These are phyloP conservation scores for Pseudanteris insignis DNA, from an alignment of 2,888 invertebrate genomes.

Conservation along the genomic window DNA sequence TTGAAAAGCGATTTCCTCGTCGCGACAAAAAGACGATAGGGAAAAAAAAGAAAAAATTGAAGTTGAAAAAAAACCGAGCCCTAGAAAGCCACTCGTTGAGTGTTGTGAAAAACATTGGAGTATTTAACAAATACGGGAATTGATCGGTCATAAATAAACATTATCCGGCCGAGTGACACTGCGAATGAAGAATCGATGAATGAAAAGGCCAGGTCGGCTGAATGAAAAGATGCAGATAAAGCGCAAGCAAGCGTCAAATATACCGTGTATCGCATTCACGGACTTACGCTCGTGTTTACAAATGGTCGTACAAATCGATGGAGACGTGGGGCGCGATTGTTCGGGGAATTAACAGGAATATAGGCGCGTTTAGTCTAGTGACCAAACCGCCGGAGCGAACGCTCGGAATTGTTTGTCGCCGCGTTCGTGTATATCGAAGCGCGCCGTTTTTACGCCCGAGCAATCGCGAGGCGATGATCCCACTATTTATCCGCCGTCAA, in stretches of 20 bases:
- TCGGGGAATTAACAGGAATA: conserved; percentile 42
- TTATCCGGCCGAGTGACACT: conserved; percentile 24
- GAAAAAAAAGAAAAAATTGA: conserved; percentile 13
- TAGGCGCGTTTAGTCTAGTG: conserved; percentile 40
- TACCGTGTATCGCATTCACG: conserved; percentile 40
- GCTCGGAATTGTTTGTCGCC: conserved; percentile 32
- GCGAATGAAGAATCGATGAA: conserved; percentile 32
- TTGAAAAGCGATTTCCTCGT: no score
- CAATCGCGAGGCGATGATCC: conserved; percentile 43
- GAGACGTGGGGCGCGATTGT: conserved; percentile 43
- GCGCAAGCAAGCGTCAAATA: conserved; percentile 37
- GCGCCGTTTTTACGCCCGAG: conserved; percentile 37
- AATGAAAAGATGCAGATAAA: conserved; percentile 43
- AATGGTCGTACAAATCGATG: conserved; percentile 39
- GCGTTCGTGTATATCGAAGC: conserved; percentile 8
- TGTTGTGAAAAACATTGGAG: conserved; percentile 28
- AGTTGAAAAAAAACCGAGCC: neutral
- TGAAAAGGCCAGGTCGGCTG: conserved; percentile 27
- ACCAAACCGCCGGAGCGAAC: conserved; percentile 36
- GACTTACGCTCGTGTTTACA: conserved; percentile 42
- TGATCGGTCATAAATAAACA: conserved; percentile 37
- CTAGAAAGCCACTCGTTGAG: conserved; percentile 18
- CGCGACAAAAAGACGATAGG: neutral
- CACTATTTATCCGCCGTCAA: conserved; percentile 32
- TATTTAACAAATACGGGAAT: conserved; percentile 37